Evolutionary conservation across 2,888 invertebrate species (phyloP), one percentile per base, ranked within the genome.

Genomic region (Panopea generosa): DNA sequence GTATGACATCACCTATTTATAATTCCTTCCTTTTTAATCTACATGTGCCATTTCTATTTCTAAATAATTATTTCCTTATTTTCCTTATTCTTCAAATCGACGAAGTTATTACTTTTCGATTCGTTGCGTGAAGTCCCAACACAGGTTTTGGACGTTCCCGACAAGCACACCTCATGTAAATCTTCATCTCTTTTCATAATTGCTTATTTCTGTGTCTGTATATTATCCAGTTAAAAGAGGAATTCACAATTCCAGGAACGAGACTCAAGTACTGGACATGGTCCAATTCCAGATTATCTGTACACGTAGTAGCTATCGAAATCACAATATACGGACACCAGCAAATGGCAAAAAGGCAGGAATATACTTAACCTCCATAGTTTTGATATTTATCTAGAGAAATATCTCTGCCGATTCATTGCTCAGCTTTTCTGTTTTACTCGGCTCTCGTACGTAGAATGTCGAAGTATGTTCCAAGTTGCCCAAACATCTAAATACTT

Each of bases 171-270:
- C n/a, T n/a, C n/a, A 70, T 47, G 18, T 70, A 66, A 16, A 20
- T 22, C 22, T 76, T 76, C 61, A 76, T 71, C 45, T 62, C 61
- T 14, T 18, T 53, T 14, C 76, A 29, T 4, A 76, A 49, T n/a
- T 67, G 29, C 40, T 71, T 70, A 38, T 76, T 71, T 47, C 76
- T 76, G 67, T 71, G 67, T 27, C 76, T 71, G 24, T 71, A 76
- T n/a, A 76, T 62, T 20, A 71, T 9, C 76, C 76, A 76, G 45
- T 76, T 76, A 1, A 76, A 43, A 0, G 71, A 38, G 1, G 66
- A 70, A 33, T 76, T 76, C 14, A 76, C 18, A 7, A 76, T 27
- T 4, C 76, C 76, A 1, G 63, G 62, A 1, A 62, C 22, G 2
- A 77, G 20, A 9, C 40, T 49, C 71, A 71, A 77, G 27, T 47